phyloP scores from a whole-genome alignment of 1,140 invertebrate species.

The Tribolium castaneum region DNA sequence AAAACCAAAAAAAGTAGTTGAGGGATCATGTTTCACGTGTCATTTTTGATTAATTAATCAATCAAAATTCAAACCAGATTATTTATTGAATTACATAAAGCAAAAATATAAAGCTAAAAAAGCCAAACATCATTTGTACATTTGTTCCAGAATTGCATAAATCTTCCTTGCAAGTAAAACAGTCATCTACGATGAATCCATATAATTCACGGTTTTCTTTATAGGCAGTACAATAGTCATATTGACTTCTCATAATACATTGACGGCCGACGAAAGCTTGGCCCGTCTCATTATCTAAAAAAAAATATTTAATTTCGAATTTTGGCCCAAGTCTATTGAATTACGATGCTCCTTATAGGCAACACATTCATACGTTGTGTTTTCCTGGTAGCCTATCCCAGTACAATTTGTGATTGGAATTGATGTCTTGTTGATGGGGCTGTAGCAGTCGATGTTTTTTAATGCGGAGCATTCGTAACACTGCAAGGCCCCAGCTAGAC shows the following conservation, averaged over 20 bases:
- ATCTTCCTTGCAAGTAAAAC: neutral
- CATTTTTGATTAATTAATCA: too few species aligned
- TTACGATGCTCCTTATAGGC: slow-evolving; percentile 6
- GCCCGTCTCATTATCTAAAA: too few species aligned
- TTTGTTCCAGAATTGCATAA: slow-evolving; percentile 8
- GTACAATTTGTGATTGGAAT: neutral
- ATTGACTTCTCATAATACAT: neutral
- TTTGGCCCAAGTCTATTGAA: neutral
- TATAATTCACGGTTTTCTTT: neutral
- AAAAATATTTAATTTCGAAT: neutral
- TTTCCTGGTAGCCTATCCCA: neutral
- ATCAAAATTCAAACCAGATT: too few species aligned
- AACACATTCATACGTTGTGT: slow-evolving; percentile 2
- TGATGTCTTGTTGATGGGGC: neutral
- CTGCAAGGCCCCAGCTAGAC: neutral
- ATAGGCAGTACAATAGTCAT: neutral
- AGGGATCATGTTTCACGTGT: too few species aligned
- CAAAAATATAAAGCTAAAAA: neutral
- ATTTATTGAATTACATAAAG: too few species aligned
- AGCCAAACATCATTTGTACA: neutral
- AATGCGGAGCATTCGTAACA: neutral
- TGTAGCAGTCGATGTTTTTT: neutral
- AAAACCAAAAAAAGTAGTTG: too few species aligned
- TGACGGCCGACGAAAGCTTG: neutral
- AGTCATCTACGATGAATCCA: neutral